Evolutionary conservation across 2,113 vertebrate genomes (phyloP).

Genomic region (Coptodon rendalli): DNA sequence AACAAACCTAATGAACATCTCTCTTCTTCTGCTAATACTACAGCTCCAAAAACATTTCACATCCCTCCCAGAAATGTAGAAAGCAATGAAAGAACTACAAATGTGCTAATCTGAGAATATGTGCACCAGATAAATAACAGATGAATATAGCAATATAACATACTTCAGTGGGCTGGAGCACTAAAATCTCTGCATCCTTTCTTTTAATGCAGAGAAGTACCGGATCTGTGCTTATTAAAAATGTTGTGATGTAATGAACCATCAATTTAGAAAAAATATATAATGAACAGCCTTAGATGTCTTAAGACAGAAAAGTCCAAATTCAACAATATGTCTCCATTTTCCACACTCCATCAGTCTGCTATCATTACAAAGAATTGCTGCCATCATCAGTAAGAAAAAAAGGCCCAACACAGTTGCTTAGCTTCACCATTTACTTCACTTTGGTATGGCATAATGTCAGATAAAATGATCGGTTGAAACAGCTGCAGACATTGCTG

Average conservation of each 20-base stretch:
- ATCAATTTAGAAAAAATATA: not conserved
- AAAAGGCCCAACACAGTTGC: not conserved
- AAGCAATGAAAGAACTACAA: not conserved
- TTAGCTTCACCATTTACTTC: not conserved
- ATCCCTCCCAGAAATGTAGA: not conserved
- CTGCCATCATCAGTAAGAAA: not conserved
- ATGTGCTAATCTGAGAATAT: not conserved
- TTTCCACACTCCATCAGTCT: not conserved
- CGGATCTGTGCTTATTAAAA: fast-evolving
- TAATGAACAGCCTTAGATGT: not conserved
- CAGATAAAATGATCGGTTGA: not conserved
- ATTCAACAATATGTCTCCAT: not conserved
- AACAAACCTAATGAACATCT: not conserved
- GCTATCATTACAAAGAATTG: not conserved
- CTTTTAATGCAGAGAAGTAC: fast-evolving
- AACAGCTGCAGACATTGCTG: not conserved
- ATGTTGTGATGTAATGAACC: not conserved
- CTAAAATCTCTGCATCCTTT: not conserved
- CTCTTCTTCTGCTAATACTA: not conserved
- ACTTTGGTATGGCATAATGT: not conserved
- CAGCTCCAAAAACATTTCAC: not conserved
- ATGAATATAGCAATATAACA: not conserved
- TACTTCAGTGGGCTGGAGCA: not conserved
- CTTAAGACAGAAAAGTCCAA: not conserved
- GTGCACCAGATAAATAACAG: not conserved